Base-by-base conservation (phyloP, 2,888 invertebrate species). In the Xestia c-nigrum region DNA sequence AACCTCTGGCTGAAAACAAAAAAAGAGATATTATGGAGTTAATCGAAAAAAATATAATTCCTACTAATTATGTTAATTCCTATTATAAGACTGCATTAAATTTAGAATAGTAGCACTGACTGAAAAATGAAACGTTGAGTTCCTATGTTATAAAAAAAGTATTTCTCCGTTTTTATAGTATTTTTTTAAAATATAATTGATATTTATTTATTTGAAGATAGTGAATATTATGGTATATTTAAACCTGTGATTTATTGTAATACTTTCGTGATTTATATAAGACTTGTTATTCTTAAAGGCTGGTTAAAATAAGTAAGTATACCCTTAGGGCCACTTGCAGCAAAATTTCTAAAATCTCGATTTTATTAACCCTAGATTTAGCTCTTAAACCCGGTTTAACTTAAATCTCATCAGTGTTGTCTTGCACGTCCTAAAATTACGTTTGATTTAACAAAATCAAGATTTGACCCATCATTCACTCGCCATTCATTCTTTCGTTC, bases 31-130 rank as follows among this genome's bases (percentile, higher is more conserved):
- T 71, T 76, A 67, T 59, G 76, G 71, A 72, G 16, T 76, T 76
- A 67, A 76, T 67, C 64, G 61, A 72, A 63, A 72, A 76, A 68
- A 76, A 52, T 24, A 67, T 63, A 38, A 76, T 72, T 67, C 72
- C 67, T 68, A 1, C 63, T 43, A 72, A 61, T 72, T 72, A 72
- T 63, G 63, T 76, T 55, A 43, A 72, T 72, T 66, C 72, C 68
- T 77, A 77, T 77, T 77, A 77, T 47, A 77, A 77, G 57, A 72
- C 68, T 55, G 76, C 76, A 63, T 61, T 76, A 31, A 68, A 63
- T 76, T 72, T 76, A 67, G 76, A 76, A 76, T 76, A 76, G 63
- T 76, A 57, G 52, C 43, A 68, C 63, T 50, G 50, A 77, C 68
- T 77, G 52, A 68, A 68, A 40, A 50, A 52, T 68, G 52, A 52